A percentile compares a stretch with the other conserved stretches of the same genome.
These are phyloP conservation scores for Apodemia hepburni DNA, from an alignment of 2,888 invertebrate genomes.

Conservation along the genomic window DNA sequence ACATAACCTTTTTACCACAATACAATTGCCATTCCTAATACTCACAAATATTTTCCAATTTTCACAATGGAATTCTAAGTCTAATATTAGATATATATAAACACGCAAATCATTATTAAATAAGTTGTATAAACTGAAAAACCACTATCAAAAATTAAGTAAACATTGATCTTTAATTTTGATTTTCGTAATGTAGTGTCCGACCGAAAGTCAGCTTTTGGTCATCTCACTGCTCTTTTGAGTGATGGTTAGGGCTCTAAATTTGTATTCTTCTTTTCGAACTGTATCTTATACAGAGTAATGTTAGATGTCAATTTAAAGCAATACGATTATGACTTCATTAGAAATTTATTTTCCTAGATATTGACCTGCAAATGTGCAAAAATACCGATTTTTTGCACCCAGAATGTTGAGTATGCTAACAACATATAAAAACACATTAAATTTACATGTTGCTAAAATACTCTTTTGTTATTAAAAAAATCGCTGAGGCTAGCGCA, in stretches of 20 bases:
- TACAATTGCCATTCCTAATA: conserved; percentile 3
- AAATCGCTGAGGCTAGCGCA: too few relatives aligned
- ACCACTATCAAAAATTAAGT: conserved; percentile 15
- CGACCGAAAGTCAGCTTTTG: background rate
- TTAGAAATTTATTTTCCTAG: too few relatives aligned
- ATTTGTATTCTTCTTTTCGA: too few relatives aligned
- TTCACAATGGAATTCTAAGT: conserved; percentile 6
- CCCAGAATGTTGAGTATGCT: too few relatives aligned
- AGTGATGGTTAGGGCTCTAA: background rate
- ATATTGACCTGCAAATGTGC: too few relatives aligned
- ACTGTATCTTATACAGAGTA: too few relatives aligned
- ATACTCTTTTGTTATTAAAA: too few relatives aligned
- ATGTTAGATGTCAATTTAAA: too few relatives aligned
- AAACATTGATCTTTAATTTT: conserved; percentile 7
- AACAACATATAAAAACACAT: too few relatives aligned
- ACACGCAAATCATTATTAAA: conserved; percentile 12
- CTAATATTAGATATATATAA: conserved; percentile 10
- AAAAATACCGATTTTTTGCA: too few relatives aligned
- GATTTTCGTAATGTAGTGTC: background rate
- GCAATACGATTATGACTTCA: too few relatives aligned
- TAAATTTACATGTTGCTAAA: too few relatives aligned
- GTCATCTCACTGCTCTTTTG: background rate
- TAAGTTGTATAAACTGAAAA: conserved; percentile 11
- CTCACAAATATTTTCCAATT: conserved; percentile 1
- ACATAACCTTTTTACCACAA: conserved; percentile 1